Base-by-base conservation (phyloP, 2,113 vertebrate species). In the Amblyopsis rosae region DNA sequence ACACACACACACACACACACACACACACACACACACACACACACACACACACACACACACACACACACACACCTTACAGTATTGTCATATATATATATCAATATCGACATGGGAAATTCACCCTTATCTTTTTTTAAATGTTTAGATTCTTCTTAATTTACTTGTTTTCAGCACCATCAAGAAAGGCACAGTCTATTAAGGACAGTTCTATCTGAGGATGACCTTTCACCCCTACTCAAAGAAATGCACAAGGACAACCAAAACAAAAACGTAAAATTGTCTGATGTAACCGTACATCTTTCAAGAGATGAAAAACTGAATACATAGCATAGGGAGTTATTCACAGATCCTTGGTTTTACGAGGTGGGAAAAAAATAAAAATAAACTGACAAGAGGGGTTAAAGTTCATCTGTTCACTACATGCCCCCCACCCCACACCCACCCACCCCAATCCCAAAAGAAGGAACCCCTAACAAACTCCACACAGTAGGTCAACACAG, bases 161-260 rank as follows among this genome's bases (percentile, higher is more conserved):
- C 59, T 76, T 45, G 58, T 92, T 87, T 93, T 94, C 92, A 96
- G 95, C 96, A 96, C 96, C 96, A 92, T 94, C 93, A 93, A 89
- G 90, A 96, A 96, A 97, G 96, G 96, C 96, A 97, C 95, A 95
- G 95, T 95, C 94, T 93, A 76, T 80, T 71, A 86, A 93, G 90
- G 92, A 92, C 88, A 73, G 69, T 60, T 47, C 41, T 33, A 72
- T 77, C 81, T 47, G 9, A 67, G 17, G 65, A 80, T 67, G 51
- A 87, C 85, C 78, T 35, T 76, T 78, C 60, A 59, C 73, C 80
- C 82, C 75, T 70, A 72, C 79, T 62, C 32, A 49, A 11, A 50
- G 41, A 46, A 69, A 71, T 26, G 26, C 26, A 26, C 51, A 63
- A 56, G 32, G 51, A 57, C 47, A 54, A 51, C 26, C 16, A 15